Conservation (phyloP, 2,113 vertebrate species). For the Stigmatopora nigra region DNA sequence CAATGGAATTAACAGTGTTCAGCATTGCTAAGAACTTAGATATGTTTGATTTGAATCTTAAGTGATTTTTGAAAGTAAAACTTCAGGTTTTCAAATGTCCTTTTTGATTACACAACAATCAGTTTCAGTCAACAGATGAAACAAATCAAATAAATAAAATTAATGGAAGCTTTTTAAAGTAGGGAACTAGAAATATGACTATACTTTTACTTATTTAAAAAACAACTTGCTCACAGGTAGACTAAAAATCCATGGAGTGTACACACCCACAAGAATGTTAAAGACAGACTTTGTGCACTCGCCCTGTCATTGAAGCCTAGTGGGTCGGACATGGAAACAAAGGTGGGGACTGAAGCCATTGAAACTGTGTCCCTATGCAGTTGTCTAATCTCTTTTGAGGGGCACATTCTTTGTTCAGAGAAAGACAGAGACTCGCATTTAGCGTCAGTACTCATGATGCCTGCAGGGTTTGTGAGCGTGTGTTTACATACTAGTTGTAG, state of each 20-base stretch:
- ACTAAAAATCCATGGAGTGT: slow-evolving; percentile 9
- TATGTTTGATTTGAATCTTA: slow-evolving; percentile 18
- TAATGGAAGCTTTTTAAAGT: slow-evolving; percentile 16
- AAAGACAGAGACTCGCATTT: slow-evolving; percentile 38
- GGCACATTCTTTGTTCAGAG: slow-evolving; percentile 51
- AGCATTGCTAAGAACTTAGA: not conserved
- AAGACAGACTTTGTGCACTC: slow-evolving; percentile 4
- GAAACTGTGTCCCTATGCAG: slow-evolving; percentile 54
- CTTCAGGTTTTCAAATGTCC: slow-evolving; percentile 12
- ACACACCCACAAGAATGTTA: not conserved
- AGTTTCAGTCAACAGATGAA: too few relatives aligned
- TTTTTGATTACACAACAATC: too few relatives aligned
- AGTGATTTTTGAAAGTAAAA: slow-evolving; percentile 8
- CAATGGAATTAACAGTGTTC: not conserved
- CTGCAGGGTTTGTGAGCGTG: slow-evolving; percentile 23
- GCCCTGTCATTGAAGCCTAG: slow-evolving; percentile 22
- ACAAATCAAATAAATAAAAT: slow-evolving; percentile 24
- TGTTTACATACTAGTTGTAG: slow-evolving; percentile 3
- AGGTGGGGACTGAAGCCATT: slow-evolving; percentile 32
- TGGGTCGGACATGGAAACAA: slow-evolving; percentile 40
- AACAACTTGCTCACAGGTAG: slow-evolving; percentile 19
- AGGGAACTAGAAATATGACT: slow-evolving; percentile 23
- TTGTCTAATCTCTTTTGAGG: slow-evolving; percentile 52
- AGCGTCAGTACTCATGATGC: slow-evolving; percentile 30
- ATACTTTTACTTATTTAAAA: slow-evolving; percentile 14